Base-by-base conservation (phyloP, 2,797 vertebrate species). In the Syndactyla subalaris region DNA sequence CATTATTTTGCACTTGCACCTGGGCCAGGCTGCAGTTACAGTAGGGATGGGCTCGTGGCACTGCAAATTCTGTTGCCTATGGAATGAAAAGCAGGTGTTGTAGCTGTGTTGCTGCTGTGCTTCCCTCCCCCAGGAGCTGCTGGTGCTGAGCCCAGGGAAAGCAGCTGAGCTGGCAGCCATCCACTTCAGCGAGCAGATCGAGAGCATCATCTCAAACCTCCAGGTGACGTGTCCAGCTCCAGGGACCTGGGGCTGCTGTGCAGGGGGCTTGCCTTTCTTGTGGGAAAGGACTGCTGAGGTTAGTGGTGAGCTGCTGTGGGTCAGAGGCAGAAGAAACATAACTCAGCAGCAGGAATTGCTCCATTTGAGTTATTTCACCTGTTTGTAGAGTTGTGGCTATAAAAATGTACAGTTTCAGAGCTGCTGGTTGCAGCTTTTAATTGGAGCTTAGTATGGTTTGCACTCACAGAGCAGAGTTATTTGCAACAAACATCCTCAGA, bases 81-180 rank as follows among this genome's bases (percentile, higher is more conserved):
- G 51, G 58, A 49, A 34, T 79, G 6, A 61, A 46, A 71, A 59
- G 12, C 48, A 36, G 48, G 77, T 52, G 7, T 46, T 80, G n/a
- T 24, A 36, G 34, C 17, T 36, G 57, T 26, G 34, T 58, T 61
- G 45, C 61, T 63, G 6, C 92, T 82, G 80, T 85, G 36, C 77
- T 57, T 96, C 51, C 48, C 48, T 85, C 94, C 78, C 72, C 14
- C 95, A 99, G 99, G 99, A 99, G 83, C 92, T 99, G 88, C 97
- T 99, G 89, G 97, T 96, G 73, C 96, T 99, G 91, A 98, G 98
- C 95, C 98, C 99, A 1, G 97, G 96, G 81, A 99, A 99, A 97
- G 98, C 99, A 89, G 99, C 99, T 20, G 99, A 99, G 39, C 89
- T 99, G 71, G 98, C 99, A 70, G 91, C 98, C 58, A 98, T 98